These are phyloP conservation scores for Tenualosa ilisha DNA, from an alignment of 2,797 vertebrate genomes.

Conservation along the genomic window DNA sequence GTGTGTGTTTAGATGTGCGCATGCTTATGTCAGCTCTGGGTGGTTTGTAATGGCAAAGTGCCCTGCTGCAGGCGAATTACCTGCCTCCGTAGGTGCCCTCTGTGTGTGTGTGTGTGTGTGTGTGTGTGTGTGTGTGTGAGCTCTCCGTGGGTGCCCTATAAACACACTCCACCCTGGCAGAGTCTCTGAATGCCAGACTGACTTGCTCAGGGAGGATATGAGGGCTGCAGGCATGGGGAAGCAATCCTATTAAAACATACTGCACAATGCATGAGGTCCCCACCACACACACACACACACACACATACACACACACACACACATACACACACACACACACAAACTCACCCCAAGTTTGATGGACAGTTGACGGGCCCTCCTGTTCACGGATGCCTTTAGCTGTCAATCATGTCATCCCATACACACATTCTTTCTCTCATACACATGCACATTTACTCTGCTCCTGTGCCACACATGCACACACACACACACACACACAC, in stretches of 20 bases:
- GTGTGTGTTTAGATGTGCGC: neutral
- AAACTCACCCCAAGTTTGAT: conserved; percentile 40
- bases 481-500: conserved; percentile 26
- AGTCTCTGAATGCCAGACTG: conserved; percentile 32
- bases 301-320: neutral
- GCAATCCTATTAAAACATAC: conserved; percentile 58
- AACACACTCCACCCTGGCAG: neutral
- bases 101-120: too few relatives aligned
- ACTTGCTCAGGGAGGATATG: conserved; percentile 48
- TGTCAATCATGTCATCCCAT: conserved; percentile 45
- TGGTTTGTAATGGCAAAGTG: conserved; percentile 44
- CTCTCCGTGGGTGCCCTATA: too few relatives aligned
- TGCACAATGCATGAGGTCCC: conserved; percentile 49
- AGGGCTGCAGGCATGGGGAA: conserved; percentile 53
- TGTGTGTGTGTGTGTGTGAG: too few relatives aligned
- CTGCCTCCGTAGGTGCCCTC: too few relatives aligned
- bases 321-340: neutral
- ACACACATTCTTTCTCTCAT: neutral
- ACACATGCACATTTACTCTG: neutral
- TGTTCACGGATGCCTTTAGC: conserved; percentile 49
- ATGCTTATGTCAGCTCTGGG: too few relatives aligned
- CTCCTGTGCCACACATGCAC: neutral
- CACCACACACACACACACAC: neutral
- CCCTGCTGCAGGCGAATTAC: too few relatives aligned
- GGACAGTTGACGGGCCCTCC: conserved; percentile 55